Conservation (phyloP, 2,888 invertebrate species). For the Leucozona laternaria region DNA sequence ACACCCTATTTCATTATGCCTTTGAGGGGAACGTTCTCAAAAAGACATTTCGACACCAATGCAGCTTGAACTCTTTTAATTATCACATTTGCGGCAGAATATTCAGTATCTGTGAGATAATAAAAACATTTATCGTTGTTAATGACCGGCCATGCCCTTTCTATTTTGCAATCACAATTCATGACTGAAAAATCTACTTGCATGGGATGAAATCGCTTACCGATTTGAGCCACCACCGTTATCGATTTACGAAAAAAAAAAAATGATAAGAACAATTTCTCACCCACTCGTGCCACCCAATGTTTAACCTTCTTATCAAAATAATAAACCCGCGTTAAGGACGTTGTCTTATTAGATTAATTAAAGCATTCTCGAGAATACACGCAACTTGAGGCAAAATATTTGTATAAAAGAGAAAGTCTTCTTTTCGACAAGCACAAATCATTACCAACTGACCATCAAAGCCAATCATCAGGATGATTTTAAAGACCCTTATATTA, state of each 20-base stretch:
- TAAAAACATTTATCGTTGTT: not conserved
- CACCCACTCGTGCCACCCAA: not conserved
- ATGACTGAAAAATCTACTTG: not conserved
- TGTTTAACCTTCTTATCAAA: not conserved
- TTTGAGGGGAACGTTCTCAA: too few species aligned
- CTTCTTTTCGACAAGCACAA: not conserved
- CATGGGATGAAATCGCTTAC: not conserved
- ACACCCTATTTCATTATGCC: too few species aligned
- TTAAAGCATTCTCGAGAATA: not conserved
- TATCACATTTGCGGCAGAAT: too few species aligned
- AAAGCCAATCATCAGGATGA: not conserved
- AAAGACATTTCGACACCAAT: too few species aligned
- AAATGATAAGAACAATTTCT: not conserved
- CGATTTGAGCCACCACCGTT: not conserved
- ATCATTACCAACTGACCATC: not conserved
- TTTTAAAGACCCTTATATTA: not conserved
- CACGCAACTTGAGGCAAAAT: not conserved
- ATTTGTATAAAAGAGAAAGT: not conserved
- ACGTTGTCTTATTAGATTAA: not conserved
- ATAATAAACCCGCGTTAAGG: not conserved
- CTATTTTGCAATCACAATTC: not conserved
- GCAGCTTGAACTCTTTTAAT: too few species aligned
- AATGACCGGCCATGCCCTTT: not conserved
- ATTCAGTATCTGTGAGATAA: not conserved
- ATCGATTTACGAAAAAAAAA: not conserved